These are phyloP conservation scores for Bibio marci DNA, from an alignment of 2,888 invertebrate genomes.

Conservation along the genomic window DNA sequence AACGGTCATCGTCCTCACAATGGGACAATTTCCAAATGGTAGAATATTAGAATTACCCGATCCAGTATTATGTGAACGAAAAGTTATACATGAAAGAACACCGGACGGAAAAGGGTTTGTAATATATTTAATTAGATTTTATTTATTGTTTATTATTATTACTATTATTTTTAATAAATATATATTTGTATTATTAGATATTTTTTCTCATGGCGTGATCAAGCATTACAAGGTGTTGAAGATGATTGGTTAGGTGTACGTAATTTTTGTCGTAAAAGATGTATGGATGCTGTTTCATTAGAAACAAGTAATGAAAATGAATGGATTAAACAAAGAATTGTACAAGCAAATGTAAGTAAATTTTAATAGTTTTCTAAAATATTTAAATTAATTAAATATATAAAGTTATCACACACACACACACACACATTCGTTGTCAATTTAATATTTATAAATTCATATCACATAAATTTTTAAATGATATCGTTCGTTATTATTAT, in stretches of 20 bases:
- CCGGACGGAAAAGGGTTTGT: slow-evolving; percentile 45
- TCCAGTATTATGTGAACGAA: slow-evolving; percentile 55
- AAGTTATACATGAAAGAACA: slow-evolving; percentile 51
- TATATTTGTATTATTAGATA: slow-evolving; percentile 40
- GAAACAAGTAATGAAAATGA: slow-evolving; percentile 78
- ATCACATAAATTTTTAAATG: too few species aligned
- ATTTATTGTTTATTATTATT: background rate
- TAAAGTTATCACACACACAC: too few species aligned
- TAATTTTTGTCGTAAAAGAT: slow-evolving; percentile 73
- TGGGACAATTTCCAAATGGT: slow-evolving; percentile 51
- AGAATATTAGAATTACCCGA: slow-evolving; percentile 64
- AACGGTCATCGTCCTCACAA: too few species aligned
- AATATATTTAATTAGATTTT: slow-evolving; percentile 2
- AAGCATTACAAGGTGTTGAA: slow-evolving; percentile 52
- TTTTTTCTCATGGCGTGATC: slow-evolving; percentile 77
- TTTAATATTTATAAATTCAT: too few species aligned
- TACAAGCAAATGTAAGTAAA: slow-evolving; percentile 51
- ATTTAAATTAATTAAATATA: too few species aligned
- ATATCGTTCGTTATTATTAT: too few species aligned
- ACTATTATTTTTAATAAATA: background rate
- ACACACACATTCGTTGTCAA: too few species aligned
- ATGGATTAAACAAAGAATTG: slow-evolving; percentile 65
- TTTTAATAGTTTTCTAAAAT: too few species aligned
- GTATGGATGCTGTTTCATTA: slow-evolving; percentile 77
- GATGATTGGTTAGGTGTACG: slow-evolving; percentile 72